Base-by-base conservation (phyloP, 2,888 invertebrate genomes). In the Sicus ferrugineus region DNA sequence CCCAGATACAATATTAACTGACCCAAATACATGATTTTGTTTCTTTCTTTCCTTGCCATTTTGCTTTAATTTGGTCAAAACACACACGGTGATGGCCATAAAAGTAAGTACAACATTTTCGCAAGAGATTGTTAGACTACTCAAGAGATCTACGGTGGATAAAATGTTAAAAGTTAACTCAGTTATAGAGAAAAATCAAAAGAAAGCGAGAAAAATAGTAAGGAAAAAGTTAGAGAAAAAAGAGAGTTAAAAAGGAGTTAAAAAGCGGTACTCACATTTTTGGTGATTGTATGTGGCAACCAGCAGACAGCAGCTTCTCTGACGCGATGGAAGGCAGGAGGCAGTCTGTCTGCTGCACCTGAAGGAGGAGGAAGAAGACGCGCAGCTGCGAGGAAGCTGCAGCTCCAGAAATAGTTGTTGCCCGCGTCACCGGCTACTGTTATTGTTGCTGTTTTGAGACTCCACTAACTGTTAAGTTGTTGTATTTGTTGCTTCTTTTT, bases 221-320 rank as follows among this genome's bases (percentile, higher is more conserved):
- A 61, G 56, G 30, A 46, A 30, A 52, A 38, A 31, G 61, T 42
- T 26, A 21, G 2, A 16, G 26, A 54, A 64, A 30, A n/a, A n/a
- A n/a, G n/a, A n/a, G n/a, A n/a, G n/a, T n/a, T 30, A 28, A 64
- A 52, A n/a, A 64, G 48, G 48, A 16, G n/a, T n/a, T n/a, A 23
- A n/a, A 31, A 26, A 59, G 21, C 46, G 42, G 14, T 71, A 71
- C 71, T 71, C 42, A 71, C 71, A 71, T 71, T 58, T 69, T 68
- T 67, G 67, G 23, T 69, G 34, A 21, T 56, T 64, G 58, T 64
- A 67, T 52, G 52, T 30, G n/a, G 46, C 42, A 38, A 28, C 21
- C 14, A 38, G 31, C 58, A 54, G 50, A 66, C n/a, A 65, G 63
- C 67, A 63, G 62, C 67, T 50, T 46, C 52, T 63, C 50, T 62